phyloP scores from a whole-genome alignment of 2,797 vertebrate species.

The Nyctalus aviator region DNA sequence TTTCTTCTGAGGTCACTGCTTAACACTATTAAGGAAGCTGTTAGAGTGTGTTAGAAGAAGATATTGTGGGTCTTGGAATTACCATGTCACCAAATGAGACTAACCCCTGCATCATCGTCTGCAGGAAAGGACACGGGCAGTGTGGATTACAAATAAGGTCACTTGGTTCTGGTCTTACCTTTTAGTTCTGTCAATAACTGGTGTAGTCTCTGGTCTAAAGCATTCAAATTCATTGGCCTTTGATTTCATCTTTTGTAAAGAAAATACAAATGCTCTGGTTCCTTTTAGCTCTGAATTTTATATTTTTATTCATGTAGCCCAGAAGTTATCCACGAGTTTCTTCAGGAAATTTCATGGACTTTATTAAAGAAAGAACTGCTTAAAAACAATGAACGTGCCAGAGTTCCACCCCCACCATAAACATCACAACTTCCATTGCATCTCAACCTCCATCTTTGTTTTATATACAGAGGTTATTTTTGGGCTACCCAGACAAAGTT shows the following conservation, averaged over 20 bases:
- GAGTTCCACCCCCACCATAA: not conserved
- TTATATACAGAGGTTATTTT: not conserved
- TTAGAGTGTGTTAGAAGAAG: not conserved
- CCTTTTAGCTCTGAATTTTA: constrained; percentile 27
- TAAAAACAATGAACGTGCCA: not conserved
- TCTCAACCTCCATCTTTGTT: not conserved
- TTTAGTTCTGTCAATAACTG: not conserved
- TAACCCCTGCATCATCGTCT: not conserved
- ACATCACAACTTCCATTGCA: not conserved
- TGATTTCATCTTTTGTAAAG: not conserved
- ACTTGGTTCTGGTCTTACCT: not conserved
- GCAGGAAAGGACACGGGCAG: not conserved
- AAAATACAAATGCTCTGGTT: not conserved
- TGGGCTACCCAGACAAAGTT: not conserved
- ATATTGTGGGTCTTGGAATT: not conserved
- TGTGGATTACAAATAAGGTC: not conserved
- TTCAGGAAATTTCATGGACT: not conserved
- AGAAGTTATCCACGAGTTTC: not conserved
- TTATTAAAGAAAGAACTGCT: not conserved
- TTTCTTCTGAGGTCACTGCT: not conserved
- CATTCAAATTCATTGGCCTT: not conserved
- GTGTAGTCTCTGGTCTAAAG: not conserved
- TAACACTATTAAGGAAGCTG: not conserved
- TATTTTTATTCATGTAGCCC: not conserved
- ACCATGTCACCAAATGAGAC: not conserved